phyloP scores from a whole-genome alignment of 2,888 invertebrate genomes.

The Ormyrus pomaceus region DNA sequence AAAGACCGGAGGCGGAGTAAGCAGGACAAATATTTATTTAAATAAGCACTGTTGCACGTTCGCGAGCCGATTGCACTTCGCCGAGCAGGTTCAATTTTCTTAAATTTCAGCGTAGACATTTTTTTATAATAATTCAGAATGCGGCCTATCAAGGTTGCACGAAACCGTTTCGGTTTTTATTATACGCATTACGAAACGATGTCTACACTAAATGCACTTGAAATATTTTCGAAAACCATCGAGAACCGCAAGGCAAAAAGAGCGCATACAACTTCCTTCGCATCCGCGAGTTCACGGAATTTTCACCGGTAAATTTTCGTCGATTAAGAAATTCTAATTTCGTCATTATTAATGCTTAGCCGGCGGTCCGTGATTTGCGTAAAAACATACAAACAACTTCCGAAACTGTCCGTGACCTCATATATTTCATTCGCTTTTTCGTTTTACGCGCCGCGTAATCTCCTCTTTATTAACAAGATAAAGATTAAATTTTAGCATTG shows the following conservation, averaged over 20 bases:
- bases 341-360: conserved; percentile 3
- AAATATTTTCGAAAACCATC: background rate
- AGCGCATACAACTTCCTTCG: conserved; percentile 7
- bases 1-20: too few species aligned
- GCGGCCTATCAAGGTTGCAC: too few species aligned
- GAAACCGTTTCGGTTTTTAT: too few species aligned
- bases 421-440: conserved; percentile 5
- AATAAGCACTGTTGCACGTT: too few species aligned
- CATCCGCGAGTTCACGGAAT: conserved; percentile 14
- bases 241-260: background rate
- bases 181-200: too few species aligned
- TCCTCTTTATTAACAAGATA: background rate
- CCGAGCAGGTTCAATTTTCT: too few species aligned
- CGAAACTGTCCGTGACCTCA: conserved; percentile 36
- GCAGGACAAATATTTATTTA: too few species aligned
- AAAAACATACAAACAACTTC: conserved; percentile 9
- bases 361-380: conserved; percentile 5
- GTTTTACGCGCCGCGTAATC: background rate
- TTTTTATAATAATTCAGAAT: too few species aligned
- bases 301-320: conserved; percentile 20
- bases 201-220: background rate
- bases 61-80: too few species aligned
- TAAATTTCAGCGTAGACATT: too few species aligned
- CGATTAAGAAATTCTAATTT: conserved; percentile 18
- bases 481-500: conserved; percentile 22